phyloP scores from a whole-genome alignment of 2,113 vertebrate species.

The Brachirus orientalis region DNA sequence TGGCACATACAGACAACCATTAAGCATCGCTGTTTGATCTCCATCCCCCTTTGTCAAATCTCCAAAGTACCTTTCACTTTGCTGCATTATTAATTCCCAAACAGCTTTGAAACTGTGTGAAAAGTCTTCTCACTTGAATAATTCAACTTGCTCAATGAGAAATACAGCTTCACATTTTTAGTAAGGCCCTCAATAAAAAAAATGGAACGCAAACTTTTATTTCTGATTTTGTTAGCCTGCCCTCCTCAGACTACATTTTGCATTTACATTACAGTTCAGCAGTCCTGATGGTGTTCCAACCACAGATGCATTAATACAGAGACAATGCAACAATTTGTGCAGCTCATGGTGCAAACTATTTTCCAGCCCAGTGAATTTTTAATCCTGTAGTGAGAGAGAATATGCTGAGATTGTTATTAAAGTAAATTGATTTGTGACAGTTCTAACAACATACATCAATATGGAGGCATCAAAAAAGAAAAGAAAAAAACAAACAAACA shows the following conservation, averaged over 20 bases:
- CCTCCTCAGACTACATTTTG: too few species aligned
- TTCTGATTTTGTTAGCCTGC: too few species aligned
- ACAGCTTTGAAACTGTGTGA: constrained; percentile 30
- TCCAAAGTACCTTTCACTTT: constrained; percentile 12
- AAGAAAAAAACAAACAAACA: too few species aligned
- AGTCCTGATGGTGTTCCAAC: too few species aligned
- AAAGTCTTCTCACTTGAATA: constrained; percentile 5
- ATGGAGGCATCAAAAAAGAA: too few species aligned
- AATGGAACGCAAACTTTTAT: too few species aligned
- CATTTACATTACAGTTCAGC: too few species aligned
- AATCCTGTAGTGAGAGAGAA: not conserved
- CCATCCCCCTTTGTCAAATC: constrained; percentile 10
- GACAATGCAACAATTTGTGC: not conserved
- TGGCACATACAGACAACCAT: constrained; percentile 2
- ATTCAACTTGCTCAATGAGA: not conserved
- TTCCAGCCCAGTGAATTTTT: constrained; percentile 4
- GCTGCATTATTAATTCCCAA: constrained; percentile 34
- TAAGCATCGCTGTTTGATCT: constrained; percentile 27
- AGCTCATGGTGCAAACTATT: not conserved
- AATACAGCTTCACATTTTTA: not conserved
- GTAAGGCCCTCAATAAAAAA: not conserved
- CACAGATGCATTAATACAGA: too few species aligned
- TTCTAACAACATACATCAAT: too few species aligned
- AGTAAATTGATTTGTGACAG: too few species aligned
- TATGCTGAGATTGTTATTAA: not conserved